Conservation (phyloP, 2,797 vertebrate species). For the Erethizon dorsatum region DNA sequence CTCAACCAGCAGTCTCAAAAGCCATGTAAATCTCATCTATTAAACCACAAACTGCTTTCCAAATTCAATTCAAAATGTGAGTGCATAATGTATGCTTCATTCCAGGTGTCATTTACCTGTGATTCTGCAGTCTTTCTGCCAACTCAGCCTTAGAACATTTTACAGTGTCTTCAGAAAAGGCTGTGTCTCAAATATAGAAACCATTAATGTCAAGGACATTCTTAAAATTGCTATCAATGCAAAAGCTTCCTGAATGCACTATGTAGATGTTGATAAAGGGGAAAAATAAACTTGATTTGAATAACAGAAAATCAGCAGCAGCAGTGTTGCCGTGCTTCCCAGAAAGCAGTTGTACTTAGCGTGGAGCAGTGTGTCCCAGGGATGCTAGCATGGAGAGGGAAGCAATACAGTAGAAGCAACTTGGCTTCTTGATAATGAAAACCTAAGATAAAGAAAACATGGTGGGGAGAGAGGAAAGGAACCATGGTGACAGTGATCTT, state of each 20-base stretch:
- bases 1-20: background rate
- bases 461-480: background rate
- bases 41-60: slow-evolving; percentile 44
- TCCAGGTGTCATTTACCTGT: slow-evolving; percentile 69
- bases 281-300: slow-evolving; percentile 71
- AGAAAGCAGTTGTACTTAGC: slow-evolving; percentile 16
- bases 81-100: background rate
- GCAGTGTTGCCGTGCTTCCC: slow-evolving; percentile 55
- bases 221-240: slow-evolving; percentile 47
- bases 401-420: background rate
- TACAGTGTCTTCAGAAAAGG: slow-evolving; percentile 7
- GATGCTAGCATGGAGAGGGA: slow-evolving; percentile 14
- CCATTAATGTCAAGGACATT: slow-evolving; percentile 68
- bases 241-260: slow-evolving; percentile 61
- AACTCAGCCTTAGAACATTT: slow-evolving; percentile 42
- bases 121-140: slow-evolving; percentile 45
- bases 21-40: slow-evolving; percentile 14
- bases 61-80: slow-evolving; percentile 19
- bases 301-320: slow-evolving; percentile 74
- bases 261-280: slow-evolving; percentile 67
- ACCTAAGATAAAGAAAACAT: background rate
- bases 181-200: slow-evolving; percentile 62
- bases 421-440: background rate
- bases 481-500: background rate
- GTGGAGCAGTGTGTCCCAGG: background rate